These are phyloP conservation scores for Anolis sagrei DNA, from an alignment of 2,113 vertebrate species.

Conservation along the genomic window DNA sequence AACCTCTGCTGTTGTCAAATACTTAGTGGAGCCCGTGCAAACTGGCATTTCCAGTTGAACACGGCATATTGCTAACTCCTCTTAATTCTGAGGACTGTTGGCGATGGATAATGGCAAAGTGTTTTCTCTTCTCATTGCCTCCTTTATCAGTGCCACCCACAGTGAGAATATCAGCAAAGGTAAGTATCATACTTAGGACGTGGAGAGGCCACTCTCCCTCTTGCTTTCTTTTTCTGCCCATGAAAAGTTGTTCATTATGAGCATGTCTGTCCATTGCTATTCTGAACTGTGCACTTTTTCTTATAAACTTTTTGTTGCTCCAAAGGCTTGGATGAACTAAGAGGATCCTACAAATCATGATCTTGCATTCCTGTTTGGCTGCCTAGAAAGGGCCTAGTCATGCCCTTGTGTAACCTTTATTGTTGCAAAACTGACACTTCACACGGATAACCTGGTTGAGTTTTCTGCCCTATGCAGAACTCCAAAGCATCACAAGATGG, in stretches of 20 bases:
- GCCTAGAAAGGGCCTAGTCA: neutral
- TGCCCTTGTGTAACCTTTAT: no score
- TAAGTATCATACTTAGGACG: slow-evolving; percentile 18
- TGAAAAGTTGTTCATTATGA: neutral
- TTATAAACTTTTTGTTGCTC: slow-evolving; percentile 26
- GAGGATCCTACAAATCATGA: neutral
- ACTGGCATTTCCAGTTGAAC: slow-evolving; percentile 69
- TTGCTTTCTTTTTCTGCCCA: slow-evolving; percentile 8
- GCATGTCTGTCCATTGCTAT: slow-evolving; percentile 17
- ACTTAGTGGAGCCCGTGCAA: slow-evolving; percentile 52
- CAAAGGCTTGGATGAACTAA: neutral
- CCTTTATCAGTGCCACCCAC: neutral
- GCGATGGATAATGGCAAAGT: slow-evolving; percentile 38
- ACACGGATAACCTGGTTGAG: neutral
- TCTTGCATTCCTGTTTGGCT: neutral
- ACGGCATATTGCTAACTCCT: neutral
- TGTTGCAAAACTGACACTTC: neutral
- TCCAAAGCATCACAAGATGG: neutral
- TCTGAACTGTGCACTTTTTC: neutral
- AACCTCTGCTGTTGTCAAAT: slow-evolving; percentile 44
- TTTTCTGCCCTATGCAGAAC: neutral
- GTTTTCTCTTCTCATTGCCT: neutral
- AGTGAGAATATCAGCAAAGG: slow-evolving; percentile 29
- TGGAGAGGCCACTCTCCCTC: neutral
- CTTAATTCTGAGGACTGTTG: slow-evolving; percentile 27